Evolutionary conservation across 2,797 vertebrate genomes (phyloP).

Genomic region (Acropternis orthonyx): DNA sequence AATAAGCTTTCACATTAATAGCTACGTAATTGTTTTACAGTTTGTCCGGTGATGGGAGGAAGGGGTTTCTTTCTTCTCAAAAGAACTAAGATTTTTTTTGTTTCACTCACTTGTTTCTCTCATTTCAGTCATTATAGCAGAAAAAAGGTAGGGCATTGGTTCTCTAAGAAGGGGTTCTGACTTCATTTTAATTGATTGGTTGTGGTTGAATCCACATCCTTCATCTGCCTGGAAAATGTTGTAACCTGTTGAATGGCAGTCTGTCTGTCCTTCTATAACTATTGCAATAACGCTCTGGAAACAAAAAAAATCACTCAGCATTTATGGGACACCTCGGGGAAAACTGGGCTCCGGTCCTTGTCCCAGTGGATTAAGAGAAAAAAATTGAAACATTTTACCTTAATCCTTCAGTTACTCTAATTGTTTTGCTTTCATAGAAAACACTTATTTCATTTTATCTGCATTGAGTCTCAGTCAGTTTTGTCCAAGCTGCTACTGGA

Average conservation of each 20-base stretch:
- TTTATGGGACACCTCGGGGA: neutral
- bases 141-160: neutral
- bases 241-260: neutral
- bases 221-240: neutral
- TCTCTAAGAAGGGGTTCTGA: neutral
- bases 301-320: neutral
- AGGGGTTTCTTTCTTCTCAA: neutral
- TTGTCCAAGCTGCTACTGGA: neutral
- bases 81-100: neutral
- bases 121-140: neutral
- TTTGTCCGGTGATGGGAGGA: neutral
- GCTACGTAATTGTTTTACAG: neutral
- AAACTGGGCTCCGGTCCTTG: neutral
- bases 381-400: neutral
- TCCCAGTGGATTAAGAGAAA: neutral
- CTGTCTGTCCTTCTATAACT: neutral
- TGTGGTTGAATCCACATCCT: neutral
- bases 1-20: neutral
- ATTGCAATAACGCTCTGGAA: neutral
- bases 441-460: neutral
- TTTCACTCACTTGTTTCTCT: neutral
- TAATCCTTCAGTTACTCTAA: neutral
- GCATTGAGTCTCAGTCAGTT: neutral
- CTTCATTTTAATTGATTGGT: neutral
- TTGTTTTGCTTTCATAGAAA: neutral